phyloP scores from a whole-genome alignment of 2,113 vertebrate species.

The Pyrgilauda ruficollis region DNA sequence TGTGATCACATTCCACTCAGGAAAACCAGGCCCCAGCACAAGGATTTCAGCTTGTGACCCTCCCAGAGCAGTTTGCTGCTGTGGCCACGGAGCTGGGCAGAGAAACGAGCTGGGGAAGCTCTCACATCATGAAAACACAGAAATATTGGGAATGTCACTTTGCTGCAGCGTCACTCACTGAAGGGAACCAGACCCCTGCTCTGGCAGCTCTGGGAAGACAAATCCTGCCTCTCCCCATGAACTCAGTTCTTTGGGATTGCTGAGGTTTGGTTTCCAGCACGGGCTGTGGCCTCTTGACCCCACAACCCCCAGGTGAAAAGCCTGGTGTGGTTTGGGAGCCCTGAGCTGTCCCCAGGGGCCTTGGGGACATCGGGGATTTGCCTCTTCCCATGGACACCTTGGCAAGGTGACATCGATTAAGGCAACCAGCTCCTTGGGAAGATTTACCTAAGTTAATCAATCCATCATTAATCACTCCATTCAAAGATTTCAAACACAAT shows the following conservation, averaged over 20 bases:
- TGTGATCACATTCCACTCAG: background rate
- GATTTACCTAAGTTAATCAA: background rate
- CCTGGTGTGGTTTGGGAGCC: background rate
- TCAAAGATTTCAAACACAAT: background rate
- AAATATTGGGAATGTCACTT: slow-evolving; percentile 32
- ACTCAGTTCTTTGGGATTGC: background rate
- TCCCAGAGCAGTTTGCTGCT: background rate
- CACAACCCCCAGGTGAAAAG: background rate
- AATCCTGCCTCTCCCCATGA: background rate
- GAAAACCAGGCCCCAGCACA: background rate
- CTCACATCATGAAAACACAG: background rate
- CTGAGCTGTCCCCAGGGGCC: background rate
- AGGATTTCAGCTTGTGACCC: background rate
- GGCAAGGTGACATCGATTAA: background rate
- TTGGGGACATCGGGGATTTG: background rate
- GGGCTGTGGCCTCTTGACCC: background rate
- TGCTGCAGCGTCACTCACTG: background rate
- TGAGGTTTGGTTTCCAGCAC: background rate
- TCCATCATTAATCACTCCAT: background rate
- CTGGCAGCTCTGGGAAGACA: background rate
- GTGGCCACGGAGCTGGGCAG: background rate
- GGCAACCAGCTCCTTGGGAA: background rate
- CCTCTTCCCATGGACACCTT: background rate
- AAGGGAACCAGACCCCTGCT: background rate
- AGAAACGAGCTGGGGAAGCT: slow-evolving; percentile 12